These are phyloP conservation scores for Ooceraea biroi DNA, from an alignment of 1,140 invertebrate genomes.

Conservation along the genomic window DNA sequence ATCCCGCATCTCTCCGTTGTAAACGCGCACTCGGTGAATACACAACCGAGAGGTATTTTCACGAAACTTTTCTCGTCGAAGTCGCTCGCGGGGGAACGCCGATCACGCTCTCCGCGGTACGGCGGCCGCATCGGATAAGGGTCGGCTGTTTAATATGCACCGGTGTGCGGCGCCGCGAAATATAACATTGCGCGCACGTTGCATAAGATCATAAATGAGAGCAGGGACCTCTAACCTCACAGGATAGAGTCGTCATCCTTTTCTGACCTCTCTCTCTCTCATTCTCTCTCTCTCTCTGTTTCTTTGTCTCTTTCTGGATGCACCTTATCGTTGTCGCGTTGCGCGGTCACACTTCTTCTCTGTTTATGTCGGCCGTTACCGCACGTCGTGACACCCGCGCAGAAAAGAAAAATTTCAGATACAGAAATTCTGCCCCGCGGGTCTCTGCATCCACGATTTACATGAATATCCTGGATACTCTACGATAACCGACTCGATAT, in stretches of 20 bases:
- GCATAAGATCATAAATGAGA: slow-evolving; percentile 83
- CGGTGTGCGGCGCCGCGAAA: slow-evolving; percentile 66
- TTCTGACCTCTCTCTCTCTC: slow-evolving; percentile 67
- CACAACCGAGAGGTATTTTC: not conserved
- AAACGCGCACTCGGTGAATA: slow-evolving; percentile 11
- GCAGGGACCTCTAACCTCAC: slow-evolving; percentile 73
- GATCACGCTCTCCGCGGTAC: slow-evolving; percentile 69
- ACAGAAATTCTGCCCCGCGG: not conserved
- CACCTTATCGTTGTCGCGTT: not conserved
- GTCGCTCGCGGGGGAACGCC: slow-evolving; percentile 65
- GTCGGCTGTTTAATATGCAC: slow-evolving; percentile 80
- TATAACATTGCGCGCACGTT: slow-evolving; percentile 82
- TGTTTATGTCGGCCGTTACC: slow-evolving; percentile 55
- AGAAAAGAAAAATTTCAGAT: slow-evolving; percentile 31
- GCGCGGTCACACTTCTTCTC: not conserved
- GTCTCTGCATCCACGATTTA: slow-evolving; percentile 35
- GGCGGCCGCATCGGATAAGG: slow-evolving; percentile 73
- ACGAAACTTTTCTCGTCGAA: slow-evolving; percentile 17
- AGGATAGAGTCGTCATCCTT: slow-evolving; percentile 79
- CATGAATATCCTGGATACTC: slow-evolving; percentile 23
- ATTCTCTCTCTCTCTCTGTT: not conserved
- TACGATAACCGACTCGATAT: not conserved
- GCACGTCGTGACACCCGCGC: slow-evolving; percentile 41
- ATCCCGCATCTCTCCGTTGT: not conserved
- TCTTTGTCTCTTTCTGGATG: not conserved